Percentiles rank a stretch among this genome's conserved stretches.
phyloP scores from a whole-genome alignment of 2,113 vertebrate genomes.

The Plotosus lineatus region DNA sequence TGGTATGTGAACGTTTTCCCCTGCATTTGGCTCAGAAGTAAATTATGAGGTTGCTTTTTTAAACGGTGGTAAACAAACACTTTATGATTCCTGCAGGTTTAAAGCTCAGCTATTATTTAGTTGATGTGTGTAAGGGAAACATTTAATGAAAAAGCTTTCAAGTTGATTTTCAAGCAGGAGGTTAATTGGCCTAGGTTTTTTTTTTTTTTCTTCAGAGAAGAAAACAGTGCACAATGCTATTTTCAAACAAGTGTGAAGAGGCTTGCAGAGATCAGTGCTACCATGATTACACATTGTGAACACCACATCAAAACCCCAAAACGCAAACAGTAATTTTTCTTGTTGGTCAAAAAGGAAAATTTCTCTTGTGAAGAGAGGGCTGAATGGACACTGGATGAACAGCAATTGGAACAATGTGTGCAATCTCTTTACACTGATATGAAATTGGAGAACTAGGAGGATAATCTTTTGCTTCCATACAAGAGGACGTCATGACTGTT shows the following conservation, averaged over 20 bases:
- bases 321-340: slow-evolving; percentile 36
- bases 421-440: slow-evolving; percentile 27
- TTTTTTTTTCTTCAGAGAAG: slow-evolving; percentile 45
- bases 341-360: slow-evolving; percentile 31
- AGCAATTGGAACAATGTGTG: slow-evolving; percentile 21
- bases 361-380: slow-evolving; percentile 20
- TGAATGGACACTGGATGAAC: slow-evolving; percentile 21
- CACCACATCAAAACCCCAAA: slow-evolving; percentile 37
- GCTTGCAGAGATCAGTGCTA: slow-evolving; percentile 29
- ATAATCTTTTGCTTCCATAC: slow-evolving; percentile 26
- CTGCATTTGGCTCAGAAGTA: slow-evolving; percentile 11
- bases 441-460: slow-evolving; percentile 14
- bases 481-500: too few relatives aligned
- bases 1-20: slow-evolving; percentile 12
- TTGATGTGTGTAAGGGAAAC: slow-evolving; percentile 40
- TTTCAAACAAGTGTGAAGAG: slow-evolving; percentile 37
- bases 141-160: slow-evolving; percentile 59
- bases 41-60: slow-evolving; percentile 37
- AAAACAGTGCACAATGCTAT: slow-evolving; percentile 35
- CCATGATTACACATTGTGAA: slow-evolving; percentile 48
- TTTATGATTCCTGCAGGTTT: slow-evolving; percentile 38
- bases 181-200: slow-evolving; percentile 54
- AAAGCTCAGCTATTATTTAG: slow-evolving; percentile 42
- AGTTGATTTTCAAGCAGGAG: slow-evolving; percentile 55
- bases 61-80: slow-evolving; percentile 31